These are phyloP conservation scores for Balearica regulorum DNA, from an alignment of 2,797 vertebrate genomes.

Conservation along the genomic window DNA sequence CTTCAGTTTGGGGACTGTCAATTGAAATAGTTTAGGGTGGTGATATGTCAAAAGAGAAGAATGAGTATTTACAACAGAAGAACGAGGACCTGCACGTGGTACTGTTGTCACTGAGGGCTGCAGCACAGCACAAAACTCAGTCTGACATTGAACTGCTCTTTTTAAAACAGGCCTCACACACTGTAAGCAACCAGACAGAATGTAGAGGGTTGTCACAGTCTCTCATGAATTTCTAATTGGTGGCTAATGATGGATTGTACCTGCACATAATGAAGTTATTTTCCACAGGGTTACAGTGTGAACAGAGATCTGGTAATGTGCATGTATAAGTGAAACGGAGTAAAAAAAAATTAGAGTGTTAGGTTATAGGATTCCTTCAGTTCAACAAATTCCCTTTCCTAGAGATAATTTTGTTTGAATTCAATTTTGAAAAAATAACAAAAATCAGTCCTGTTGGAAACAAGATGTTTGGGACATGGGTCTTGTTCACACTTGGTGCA, in stretches of 20 bases:
- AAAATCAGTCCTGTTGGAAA: background rate
- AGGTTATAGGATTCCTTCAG: background rate
- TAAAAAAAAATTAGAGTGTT: constrained; percentile 13
- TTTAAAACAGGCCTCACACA: background rate
- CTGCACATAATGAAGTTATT: background rate
- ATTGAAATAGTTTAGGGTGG: constrained; percentile 2
- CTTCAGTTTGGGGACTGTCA: background rate
- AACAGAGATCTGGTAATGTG: constrained; percentile 7
- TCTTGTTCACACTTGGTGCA: background rate
- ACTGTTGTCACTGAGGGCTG: background rate
- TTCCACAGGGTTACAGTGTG: constrained; percentile 6
- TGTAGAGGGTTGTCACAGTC: background rate
- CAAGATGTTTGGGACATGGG: background rate
- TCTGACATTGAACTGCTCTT: background rate
- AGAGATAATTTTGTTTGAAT: constrained; percentile 19
- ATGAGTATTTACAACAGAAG: background rate
- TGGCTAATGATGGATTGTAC: constrained; percentile 24
- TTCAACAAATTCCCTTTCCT: background rate
- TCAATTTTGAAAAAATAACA: constrained; percentile 16
- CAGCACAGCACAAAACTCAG: background rate
- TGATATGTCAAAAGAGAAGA: background rate
- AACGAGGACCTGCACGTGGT: background rate
- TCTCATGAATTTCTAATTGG: constrained; percentile 49
- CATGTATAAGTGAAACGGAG: constrained; percentile 7
- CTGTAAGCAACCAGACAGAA: background rate